Evolutionary conservation across 1,140 invertebrate species (phyloP), one percentile per base, ranked within the genome.

Genomic region (Drosophila navojoa): DNA sequence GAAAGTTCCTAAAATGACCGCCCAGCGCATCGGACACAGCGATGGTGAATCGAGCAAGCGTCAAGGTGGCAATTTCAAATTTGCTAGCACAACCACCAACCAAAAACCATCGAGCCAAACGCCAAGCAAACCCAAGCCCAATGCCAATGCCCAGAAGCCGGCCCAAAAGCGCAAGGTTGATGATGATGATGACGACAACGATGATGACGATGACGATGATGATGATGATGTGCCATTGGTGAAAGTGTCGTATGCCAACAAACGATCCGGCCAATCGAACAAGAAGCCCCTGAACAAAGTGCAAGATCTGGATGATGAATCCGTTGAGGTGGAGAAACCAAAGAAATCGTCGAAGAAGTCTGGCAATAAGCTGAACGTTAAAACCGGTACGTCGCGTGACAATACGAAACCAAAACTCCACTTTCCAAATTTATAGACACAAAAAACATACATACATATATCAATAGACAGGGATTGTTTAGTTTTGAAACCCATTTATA

Each of bases 361-460:
- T 57, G 79, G 55, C 49, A 80, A 75, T 16, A 81, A 91, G 69
- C 71, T 86, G 67, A 91, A 90, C 75, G 90, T 91, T 55, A 92
- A 96, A 94, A 96, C 95, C 93, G 95, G 96, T 95, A 96, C 96
- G 94, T 96, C 96, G 90, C 60, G 60, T 44, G 27, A 32, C 7
- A 9, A 9, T 7, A 35, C 45, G 2, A 25, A 45, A 16, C 40
- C 57, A 47, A 15, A 49, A 55, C 55, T 19, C 45, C 57, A 27
- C 16, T 47, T 47, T 59, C 55, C 59, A 72, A 71, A 71, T 71
- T 75, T 47, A 72, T 72, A 76, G 70, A 66, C 70, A 72, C 69
- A 74, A 70, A 74, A 22, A 47, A 42, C 25, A 45, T 57, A 47
- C 13, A 54, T 11, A 55, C 16, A 25, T 67, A 42, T 42, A 42